Evolutionary conservation across 2,888 invertebrate species (phyloP).

Genomic region (Lapara coniferarum): DNA sequence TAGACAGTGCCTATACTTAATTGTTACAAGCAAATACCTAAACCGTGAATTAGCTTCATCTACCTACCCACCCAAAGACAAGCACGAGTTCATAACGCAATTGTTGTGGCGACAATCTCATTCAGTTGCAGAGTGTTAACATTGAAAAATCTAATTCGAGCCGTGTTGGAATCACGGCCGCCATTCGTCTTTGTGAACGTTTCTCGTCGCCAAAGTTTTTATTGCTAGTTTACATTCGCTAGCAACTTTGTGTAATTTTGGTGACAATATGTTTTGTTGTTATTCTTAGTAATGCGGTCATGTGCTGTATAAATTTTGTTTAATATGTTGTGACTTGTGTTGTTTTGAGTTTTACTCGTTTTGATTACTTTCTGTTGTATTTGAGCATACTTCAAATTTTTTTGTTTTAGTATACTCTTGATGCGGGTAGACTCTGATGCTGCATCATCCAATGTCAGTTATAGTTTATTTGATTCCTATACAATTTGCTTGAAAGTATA

Average conservation of each 20-base stretch:
- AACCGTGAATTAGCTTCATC: not conserved
- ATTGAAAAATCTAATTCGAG: constrained; percentile 11
- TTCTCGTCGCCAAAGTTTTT: constrained; percentile 16
- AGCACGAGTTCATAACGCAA: not conserved
- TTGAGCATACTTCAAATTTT: too few species aligned
- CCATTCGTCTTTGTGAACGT: constrained; percentile 28
- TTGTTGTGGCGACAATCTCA: not conserved
- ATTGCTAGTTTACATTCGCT: constrained; percentile 14
- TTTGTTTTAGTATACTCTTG: too few species aligned
- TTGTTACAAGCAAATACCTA: not conserved
- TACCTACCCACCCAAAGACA: too few species aligned
- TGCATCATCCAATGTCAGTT: too few species aligned
- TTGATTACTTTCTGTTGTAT: too few species aligned
- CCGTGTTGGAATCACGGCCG: constrained; percentile 29
- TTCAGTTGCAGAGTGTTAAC: not conserved
- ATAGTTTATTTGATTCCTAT: too few species aligned
- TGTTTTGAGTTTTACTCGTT: not conserved
- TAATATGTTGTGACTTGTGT: not conserved
- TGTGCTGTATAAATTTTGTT: constrained; percentile 1
- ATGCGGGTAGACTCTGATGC: too few species aligned
- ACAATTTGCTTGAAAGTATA: too few species aligned
- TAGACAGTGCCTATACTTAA: too few species aligned
- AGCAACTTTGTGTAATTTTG: constrained; percentile 17
- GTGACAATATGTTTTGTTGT: constrained; percentile 21
- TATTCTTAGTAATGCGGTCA: constrained; percentile 18